phyloP scores from a whole-genome alignment of 2,888 invertebrate genomes.

The Rambutsinella grinnellia region DNA sequence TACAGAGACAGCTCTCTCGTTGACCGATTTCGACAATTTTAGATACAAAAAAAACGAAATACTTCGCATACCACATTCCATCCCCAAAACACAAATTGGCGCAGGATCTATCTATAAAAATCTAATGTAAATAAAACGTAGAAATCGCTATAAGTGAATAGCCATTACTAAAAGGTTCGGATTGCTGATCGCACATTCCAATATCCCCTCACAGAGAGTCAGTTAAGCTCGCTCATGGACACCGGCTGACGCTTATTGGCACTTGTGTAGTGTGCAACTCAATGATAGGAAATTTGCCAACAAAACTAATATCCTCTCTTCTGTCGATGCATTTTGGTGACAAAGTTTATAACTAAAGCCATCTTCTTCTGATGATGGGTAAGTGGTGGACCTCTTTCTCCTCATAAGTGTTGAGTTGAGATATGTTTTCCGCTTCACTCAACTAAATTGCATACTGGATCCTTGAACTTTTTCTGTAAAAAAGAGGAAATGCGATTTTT shows the following conservation, averaged over 20 bases:
- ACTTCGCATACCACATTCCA: not conserved
- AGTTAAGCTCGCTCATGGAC: conserved; percentile 33
- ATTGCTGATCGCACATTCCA: not conserved
- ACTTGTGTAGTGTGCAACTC: conserved; percentile 11
- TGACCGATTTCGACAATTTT: conserved; percentile 17
- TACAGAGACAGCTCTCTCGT: no score
- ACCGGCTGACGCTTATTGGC: conserved; percentile 27
- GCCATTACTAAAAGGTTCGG: no score
- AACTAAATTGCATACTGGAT: conserved; percentile 32
- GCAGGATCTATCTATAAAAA: no score
- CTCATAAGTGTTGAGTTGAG: not conserved
- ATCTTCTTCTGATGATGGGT: conserved; percentile 19
- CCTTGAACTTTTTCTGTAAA: conserved; percentile 53
- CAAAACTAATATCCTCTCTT: not conserved
- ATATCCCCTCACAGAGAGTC: not conserved
- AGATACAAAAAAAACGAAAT: not conserved
- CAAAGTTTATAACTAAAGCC: conserved; percentile 23
- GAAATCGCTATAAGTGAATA: no score
- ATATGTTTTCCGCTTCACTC: not conserved
- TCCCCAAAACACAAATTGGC: not conserved
- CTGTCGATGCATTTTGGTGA: no score
- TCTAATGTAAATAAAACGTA: no score
- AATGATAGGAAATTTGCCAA: conserved; percentile 36
- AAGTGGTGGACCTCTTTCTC: conserved; percentile 2
- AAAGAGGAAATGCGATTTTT: not conserved